phyloP scores from a whole-genome alignment of 2,113 vertebrate species.

The Capra hircus region DNA sequence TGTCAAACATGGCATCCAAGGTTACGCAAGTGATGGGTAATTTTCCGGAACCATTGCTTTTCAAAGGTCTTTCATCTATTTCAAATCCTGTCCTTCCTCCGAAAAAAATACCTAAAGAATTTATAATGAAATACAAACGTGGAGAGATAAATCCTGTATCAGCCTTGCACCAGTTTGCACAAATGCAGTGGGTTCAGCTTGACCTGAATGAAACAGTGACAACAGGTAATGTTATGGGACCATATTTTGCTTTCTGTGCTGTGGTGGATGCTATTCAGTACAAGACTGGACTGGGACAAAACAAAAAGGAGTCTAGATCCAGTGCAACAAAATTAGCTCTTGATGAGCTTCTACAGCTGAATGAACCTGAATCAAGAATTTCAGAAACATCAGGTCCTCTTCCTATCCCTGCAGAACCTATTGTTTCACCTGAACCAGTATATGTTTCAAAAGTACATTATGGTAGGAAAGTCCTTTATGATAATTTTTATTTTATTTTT shows the following conservation, averaged over 20 bases:
- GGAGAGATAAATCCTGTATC: conserved; percentile 85
- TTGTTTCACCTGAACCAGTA: conserved; percentile 19
- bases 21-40: conserved; percentile 64
- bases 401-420: conserved; percentile 76
- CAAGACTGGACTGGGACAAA: too few species aligned
- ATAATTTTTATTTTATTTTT: conserved; percentile 47
- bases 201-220: conserved; percentile 91
- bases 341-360: too few species aligned
- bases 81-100: conserved; percentile 49
- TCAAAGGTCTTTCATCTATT: conserved; percentile 26
- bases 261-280: too few species aligned
- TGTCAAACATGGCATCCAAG: conserved; percentile 30
- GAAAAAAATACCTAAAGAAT: conserved; percentile 67
- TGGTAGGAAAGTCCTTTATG: conserved; percentile 78
- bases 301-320: too few species aligned
- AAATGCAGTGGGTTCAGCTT: conserved; percentile 79
- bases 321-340: too few species aligned
- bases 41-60: conserved; percentile 61
- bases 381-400: conserved; percentile 55
- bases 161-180: conserved; percentile 88
- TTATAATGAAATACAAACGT: conserved; percentile 83
- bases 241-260: too few species aligned
- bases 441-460: conserved; percentile 70
- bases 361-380: too few species aligned
- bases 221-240: conserved; percentile 73